Evolutionary conservation across 2,113 vertebrate genomes (phyloP).

Genomic region (Amphiprion percula): DNA sequence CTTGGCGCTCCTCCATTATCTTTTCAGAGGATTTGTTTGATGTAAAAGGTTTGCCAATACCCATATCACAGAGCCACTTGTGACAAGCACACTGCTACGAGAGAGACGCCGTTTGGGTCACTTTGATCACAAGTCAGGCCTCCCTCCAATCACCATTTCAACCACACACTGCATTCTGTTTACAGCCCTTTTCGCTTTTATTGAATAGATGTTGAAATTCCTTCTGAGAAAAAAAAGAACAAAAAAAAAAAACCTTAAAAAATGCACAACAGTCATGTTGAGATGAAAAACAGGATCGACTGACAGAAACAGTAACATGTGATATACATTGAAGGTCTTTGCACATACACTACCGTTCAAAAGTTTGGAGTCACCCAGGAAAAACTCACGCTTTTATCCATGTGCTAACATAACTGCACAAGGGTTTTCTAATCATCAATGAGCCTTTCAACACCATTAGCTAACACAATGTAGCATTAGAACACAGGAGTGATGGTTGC

Average conservation of each 20-base stretch:
- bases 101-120: conserved; percentile 48
- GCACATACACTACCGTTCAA: conserved; percentile 20
- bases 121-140: conserved; percentile 55
- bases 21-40: conserved; percentile 48
- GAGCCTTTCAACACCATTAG: too few relatives aligned
- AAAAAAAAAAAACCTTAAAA: conserved; percentile 8
- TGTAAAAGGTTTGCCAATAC: conserved; percentile 37
- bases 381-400: too few relatives aligned
- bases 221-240: conserved; percentile 36
- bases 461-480: too few relatives aligned
- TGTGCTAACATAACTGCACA: too few relatives aligned
- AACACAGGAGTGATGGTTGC: too few relatives aligned
- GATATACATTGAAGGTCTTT: conserved; percentile 63
- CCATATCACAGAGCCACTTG: conserved; percentile 36
- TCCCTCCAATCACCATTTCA: conserved; percentile 67
- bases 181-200: conserved; percentile 81
- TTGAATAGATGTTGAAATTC: conserved; percentile 74
- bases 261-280: conserved; percentile 64
- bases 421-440: too few relatives aligned
- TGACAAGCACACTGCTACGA: conserved; percentile 37
- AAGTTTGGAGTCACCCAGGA: too few relatives aligned
- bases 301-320: conserved; percentile 68
- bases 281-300: conserved; percentile 60
- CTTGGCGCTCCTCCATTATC: conserved; percentile 28
- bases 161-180: conserved; percentile 78